Conservation (phyloP, 2,113 vertebrate genomes). For the Dunckerocampus dactyliophorus region DNA sequence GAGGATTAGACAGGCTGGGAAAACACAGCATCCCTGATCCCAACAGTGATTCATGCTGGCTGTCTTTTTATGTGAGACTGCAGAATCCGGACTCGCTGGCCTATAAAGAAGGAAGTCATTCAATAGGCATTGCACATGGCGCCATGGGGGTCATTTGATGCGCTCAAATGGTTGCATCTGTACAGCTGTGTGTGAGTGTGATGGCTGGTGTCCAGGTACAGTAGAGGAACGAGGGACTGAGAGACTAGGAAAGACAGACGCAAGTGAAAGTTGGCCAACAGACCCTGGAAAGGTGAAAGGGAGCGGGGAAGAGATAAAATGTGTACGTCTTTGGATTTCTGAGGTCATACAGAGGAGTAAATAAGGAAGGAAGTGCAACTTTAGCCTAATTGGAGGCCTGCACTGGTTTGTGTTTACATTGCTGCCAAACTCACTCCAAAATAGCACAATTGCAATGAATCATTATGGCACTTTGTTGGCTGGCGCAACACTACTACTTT, state of each 20-base stretch:
- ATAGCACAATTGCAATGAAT: slow-evolving; percentile 9
- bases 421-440: slow-evolving; percentile 12
- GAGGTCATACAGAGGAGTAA: neutral
- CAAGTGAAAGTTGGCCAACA: neutral
- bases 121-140: slow-evolving; percentile 23
- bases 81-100: neutral
- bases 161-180: slow-evolving; percentile 24
- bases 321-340: neutral
- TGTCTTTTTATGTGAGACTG: slow-evolving; percentile 19
- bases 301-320: slow-evolving; percentile 2
- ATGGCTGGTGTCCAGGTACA: slow-evolving; percentile 22
- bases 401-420: slow-evolving; percentile 29
- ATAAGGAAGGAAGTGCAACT: slow-evolving; percentile 22
- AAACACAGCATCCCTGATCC: slow-evolving; percentile 3
- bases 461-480: slow-evolving; percentile 10
- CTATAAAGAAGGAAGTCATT: slow-evolving; percentile 3
- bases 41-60: slow-evolving; percentile 17
- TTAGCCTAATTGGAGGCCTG: slow-evolving; percentile 29
- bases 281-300: neutral
- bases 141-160: slow-evolving; percentile 27
- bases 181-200: slow-evolving; percentile 10
- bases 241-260: neutral
- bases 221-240: slow-evolving; percentile 5
- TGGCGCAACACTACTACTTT: neutral
- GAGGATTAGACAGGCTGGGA: neutral